Base-by-base conservation (phyloP, 2,888 invertebrate species). In the Cryptus viduatorius region DNA sequence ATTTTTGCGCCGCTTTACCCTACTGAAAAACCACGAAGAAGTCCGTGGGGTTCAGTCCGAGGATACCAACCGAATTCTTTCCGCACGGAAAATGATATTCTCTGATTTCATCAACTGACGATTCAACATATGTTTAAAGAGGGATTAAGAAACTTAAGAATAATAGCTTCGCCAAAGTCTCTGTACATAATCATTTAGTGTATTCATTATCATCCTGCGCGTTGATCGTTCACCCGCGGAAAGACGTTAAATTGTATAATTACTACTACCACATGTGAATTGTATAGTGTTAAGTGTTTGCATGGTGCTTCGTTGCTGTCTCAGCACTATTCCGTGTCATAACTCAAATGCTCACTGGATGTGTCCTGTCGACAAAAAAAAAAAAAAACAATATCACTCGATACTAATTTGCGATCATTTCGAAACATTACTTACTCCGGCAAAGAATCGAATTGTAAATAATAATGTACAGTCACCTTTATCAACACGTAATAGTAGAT, bases 281-380 rank as follows among this genome's bases (percentile, higher is more conserved):
- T 85, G 83, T 83, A 78, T 83, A 83, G 81, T 78, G 83, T 85
- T 77, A 85, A 83, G 77, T 80, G 79, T 72, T 37, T 85, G 83
- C 83, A 85, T 85, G 83, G 77, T 85, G 85, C 84, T 85, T 85
- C 85, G 82, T 83, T 78, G 80, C 80, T 80, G 82, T 83, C 78
- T 64, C 82, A 83, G 82, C 82, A 85, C 82, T 77, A 75, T 83
- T 86, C 81, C 82, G 83, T 82, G 83, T 83, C 82, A 79, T 86
- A 82, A 84, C 75, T 79, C 50, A 16, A 65, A 83, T 67, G 72
- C 79, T 84, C 82, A 82, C 77, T 80, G 79, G 79, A 83, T 80
- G 73, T n/a, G 67, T 29, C 67, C 44, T 46, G 72, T 71, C 75
- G 79, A 42, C 72, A 29, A 8, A 37, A 37, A 37, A 37, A 4